phyloP scores from a whole-genome alignment of 2,113 vertebrate species.

The Phoxinus phoxinus region DNA sequence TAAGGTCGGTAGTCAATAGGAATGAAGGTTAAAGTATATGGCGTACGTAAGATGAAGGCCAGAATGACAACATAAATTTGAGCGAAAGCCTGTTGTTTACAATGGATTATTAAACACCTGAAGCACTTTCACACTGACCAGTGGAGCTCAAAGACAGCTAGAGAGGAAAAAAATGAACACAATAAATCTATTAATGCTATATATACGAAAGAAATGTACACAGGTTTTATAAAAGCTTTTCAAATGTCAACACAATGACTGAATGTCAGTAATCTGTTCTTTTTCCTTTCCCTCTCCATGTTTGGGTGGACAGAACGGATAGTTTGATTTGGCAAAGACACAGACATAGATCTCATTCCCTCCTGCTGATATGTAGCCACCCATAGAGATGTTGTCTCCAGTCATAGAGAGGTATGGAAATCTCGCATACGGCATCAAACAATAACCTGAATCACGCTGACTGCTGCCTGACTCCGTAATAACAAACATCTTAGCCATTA shows the following conservation, averaged over 20 bases:
- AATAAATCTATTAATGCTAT: slow-evolving; percentile 44
- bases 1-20: too few species aligned
- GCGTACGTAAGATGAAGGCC: neutral
- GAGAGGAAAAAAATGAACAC: slow-evolving; percentile 32
- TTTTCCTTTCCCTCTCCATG: slow-evolving; percentile 2
- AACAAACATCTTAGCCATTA: neutral
- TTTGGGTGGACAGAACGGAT: neutral
- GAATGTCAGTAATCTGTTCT: neutral
- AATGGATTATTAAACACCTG: neutral
- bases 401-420: neutral
- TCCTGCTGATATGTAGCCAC: slow-evolving; percentile 39
- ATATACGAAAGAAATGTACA: slow-evolving; percentile 45
- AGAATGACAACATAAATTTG: neutral
- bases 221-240: slow-evolving; percentile 38
- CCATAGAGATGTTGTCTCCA: slow-evolving; percentile 25
- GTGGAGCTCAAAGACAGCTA: slow-evolving; percentile 28
- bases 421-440: neutral
- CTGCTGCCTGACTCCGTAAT: neutral
- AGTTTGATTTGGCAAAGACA: slow-evolving; percentile 28
- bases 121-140: slow-evolving; percentile 4
- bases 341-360: slow-evolving; percentile 17
- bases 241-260: slow-evolving; percentile 17
- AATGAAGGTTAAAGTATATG: neutral
- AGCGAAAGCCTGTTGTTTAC: neutral
- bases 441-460: neutral